A percentile compares a stretch with the other conserved stretches of the same genome.
These are phyloP conservation scores for Athripsodes cinereus DNA, from an alignment of 2,888 invertebrate species.

Conservation along the genomic window DNA sequence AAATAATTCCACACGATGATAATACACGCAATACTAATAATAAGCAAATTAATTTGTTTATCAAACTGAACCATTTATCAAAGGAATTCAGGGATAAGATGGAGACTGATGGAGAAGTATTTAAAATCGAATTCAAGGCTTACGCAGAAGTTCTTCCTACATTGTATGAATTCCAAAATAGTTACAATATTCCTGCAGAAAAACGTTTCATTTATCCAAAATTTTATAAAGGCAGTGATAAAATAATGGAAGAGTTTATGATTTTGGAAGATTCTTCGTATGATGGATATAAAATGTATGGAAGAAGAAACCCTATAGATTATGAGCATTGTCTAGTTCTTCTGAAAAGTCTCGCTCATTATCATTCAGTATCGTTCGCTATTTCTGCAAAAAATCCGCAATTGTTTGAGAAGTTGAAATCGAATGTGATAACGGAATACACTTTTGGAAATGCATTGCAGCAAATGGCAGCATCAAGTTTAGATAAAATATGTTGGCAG, in stretches of 20 bases:
- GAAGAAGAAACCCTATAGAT: conserved; percentile 21
- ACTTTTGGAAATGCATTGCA: conserved; percentile 1
- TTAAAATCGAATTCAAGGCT: conserved; percentile 8
- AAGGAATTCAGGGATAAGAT: not conserved
- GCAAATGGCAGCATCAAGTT: not conserved
- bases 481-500: not conserved
- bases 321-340: conserved; percentile 21
- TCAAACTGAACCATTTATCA: not conserved
- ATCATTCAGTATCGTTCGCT: conserved; percentile 29
- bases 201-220: conserved; percentile 9
- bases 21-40: not conserved
- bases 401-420: conserved; percentile 12
- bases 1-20: not conserved
- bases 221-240: conserved; percentile 5
- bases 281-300: conserved; percentile 22
- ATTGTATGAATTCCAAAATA: conserved; percentile 8
- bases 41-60: not conserved
- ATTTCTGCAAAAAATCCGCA: conserved; percentile 25
- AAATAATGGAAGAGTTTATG: conserved; percentile 20
- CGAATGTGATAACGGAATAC: conserved; percentile 8
- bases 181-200: not conserved
- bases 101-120: conserved; percentile 12
- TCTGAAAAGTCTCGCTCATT: conserved; percentile 27
- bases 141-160: conserved; percentile 13
- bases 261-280: conserved; percentile 26